Conservation (phyloP, 2,888 invertebrate species). For the Eubasilissa splendida region DNA sequence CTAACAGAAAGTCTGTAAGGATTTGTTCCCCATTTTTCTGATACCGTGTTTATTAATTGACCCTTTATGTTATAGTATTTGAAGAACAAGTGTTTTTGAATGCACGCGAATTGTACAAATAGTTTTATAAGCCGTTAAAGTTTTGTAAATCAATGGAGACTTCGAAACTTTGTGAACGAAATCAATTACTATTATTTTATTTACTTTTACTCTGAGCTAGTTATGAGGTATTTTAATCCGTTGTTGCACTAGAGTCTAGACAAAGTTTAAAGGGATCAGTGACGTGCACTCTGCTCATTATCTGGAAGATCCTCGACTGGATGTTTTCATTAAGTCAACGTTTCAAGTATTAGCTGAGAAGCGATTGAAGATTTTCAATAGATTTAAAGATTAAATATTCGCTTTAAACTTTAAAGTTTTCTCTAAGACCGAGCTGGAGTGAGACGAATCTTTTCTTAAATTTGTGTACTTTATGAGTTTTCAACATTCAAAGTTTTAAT, state of each 20-base stretch:
- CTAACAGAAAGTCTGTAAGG: constrained; percentile 1
- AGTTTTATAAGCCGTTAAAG: too few relatives aligned
- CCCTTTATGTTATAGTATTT: neutral
- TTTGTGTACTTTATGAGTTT: too few relatives aligned
- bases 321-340: constrained; percentile 42
- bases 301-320: constrained; percentile 2
- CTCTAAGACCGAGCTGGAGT: too few relatives aligned
- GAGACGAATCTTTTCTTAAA: too few relatives aligned
- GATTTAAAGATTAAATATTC: constrained; percentile 5
- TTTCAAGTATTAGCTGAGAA: constrained; percentile 27
- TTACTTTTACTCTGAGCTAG: too few relatives aligned
- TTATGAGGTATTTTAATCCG: too few relatives aligned
- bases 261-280: constrained; percentile 1
- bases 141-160: too few relatives aligned
- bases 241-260: too few relatives aligned
- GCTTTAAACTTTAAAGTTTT: neutral
- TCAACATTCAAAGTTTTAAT: too few relatives aligned
- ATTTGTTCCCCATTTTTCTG: neutral
- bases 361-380: constrained; percentile 27
- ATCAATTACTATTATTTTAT: too few relatives aligned
- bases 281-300: constrained; percentile 23
- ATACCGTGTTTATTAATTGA: neutral
- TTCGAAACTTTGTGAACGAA: too few relatives aligned
- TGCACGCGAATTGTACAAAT: too few relatives aligned
- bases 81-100: neutral